phyloP scores from a whole-genome alignment of 2,113 vertebrate species.

The Bos indicus region DNA sequence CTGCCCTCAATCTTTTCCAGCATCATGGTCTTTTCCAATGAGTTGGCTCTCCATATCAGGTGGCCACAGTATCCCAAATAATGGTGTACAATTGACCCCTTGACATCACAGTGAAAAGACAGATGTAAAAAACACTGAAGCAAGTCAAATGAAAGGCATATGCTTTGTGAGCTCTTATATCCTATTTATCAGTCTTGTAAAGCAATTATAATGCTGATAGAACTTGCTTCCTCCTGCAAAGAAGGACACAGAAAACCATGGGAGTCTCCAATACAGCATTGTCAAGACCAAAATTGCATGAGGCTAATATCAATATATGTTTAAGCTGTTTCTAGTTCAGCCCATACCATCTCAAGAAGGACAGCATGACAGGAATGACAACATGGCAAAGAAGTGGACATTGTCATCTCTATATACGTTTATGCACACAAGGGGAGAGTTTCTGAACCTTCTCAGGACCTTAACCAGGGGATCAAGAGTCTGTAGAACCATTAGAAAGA shows the following conservation, averaged over 20 bases:
- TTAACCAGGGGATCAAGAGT: neutral
- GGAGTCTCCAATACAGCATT: neutral
- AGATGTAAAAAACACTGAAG: neutral
- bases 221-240: neutral
- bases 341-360: neutral
- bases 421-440: accelerated
- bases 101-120: neutral
- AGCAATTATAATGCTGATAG: neutral
- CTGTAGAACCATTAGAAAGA: neutral
- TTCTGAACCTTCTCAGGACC: neutral
- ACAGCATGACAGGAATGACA: neutral
- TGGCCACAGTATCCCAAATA: neutral
- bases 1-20: neutral
- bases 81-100: neutral
- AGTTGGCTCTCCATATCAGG: neutral
- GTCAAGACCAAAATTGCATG: neutral
- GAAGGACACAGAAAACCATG: neutral
- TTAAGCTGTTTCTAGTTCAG: accelerated
- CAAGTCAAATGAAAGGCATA: neutral
- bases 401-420: accelerated
- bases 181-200: neutral
- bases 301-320: neutral
- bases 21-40: neutral
- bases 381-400: accelerated
- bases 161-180: neutral